These are phyloP conservation scores for Deilephila porcellus DNA, from an alignment of 2,888 invertebrate genomes.

Conservation along the genomic window DNA sequence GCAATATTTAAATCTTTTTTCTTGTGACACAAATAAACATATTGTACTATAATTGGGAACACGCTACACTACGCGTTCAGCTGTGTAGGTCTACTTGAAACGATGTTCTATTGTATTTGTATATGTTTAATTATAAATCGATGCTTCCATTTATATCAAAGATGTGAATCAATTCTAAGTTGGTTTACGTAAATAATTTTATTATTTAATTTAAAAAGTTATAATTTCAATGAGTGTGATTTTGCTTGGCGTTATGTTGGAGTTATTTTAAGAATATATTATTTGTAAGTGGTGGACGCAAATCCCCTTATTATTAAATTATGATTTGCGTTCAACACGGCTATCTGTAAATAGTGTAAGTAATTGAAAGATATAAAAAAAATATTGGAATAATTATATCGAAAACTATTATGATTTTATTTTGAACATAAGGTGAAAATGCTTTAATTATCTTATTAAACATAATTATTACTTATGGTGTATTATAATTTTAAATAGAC, in stretches of 20 bases:
- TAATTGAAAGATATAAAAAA: conserved; percentile 65
- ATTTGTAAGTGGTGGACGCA: conserved; percentile 70
- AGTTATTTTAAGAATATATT: conserved; percentile 67
- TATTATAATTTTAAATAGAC: conserved; percentile 84
- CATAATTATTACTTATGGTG: conserved; percentile 78
- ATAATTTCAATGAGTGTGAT: conserved; percentile 79
- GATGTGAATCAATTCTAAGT: conserved; percentile 81
- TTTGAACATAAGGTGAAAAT: conserved; percentile 83
- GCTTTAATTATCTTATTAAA: conserved; percentile 81
- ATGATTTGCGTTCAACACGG: conserved; percentile 69
- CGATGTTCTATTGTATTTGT: conserved; percentile 58
- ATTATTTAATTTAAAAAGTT: conserved; percentile 76
- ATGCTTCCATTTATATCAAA: conserved; percentile 85
- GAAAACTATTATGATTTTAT: conserved; percentile 80
- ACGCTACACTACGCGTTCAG: conserved; percentile 58
- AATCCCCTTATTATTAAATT: conserved; percentile 71
- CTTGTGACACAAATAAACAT: conserved; percentile 44
- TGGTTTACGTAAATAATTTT: conserved; percentile 75
- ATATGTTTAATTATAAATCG: conserved; percentile 79
- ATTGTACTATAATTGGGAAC: conserved; percentile 51
- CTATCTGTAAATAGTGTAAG: conserved; percentile 78
- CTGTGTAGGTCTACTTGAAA: conserved; percentile 46
- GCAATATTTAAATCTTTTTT: conserved; percentile 35
- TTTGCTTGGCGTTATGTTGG: conserved; percentile 81
- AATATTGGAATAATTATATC: conserved; percentile 71